Conservation (phyloP, 2,113 vertebrate genomes). For the Pampusana beccarii region DNA sequence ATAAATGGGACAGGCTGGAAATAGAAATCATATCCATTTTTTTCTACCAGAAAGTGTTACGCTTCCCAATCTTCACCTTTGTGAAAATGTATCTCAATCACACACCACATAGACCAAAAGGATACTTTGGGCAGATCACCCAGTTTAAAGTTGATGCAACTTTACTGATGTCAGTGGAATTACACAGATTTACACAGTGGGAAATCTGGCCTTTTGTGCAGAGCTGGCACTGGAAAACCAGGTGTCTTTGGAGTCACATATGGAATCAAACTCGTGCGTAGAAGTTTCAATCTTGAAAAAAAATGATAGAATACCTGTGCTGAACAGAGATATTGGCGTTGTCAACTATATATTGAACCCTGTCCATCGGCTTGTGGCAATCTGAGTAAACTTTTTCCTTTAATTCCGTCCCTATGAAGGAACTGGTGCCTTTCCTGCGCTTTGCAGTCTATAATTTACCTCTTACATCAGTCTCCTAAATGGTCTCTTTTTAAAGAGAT, state of each 20-base stretch:
- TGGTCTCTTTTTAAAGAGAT: not conserved
- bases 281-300: not conserved
- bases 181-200: not conserved
- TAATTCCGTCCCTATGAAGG: not conserved
- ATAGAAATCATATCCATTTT: not conserved
- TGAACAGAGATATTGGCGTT: not conserved
- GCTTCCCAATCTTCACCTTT: not conserved
- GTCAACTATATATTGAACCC: not conserved
- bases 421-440: not conserved
- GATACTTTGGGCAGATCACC: not conserved
- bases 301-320: not conserved
- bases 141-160: not conserved
- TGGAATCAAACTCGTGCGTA: not conserved
- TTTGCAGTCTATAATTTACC: not conserved
- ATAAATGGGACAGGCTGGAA: not conserved
- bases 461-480: not conserved
- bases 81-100: not conserved
- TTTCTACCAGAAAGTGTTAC: not conserved
- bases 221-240: not conserved
- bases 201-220: not conserved
- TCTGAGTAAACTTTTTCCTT: not conserved
- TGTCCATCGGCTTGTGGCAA: not conserved
- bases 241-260: not conserved
- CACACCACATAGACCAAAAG: accelerated
- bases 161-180: not conserved